Percentiles rank a stretch among this genome's conserved stretches.
Evolutionary conservation across 2,888 invertebrate species (phyloP).

Genomic region (Hypsopygia costalis): DNA sequence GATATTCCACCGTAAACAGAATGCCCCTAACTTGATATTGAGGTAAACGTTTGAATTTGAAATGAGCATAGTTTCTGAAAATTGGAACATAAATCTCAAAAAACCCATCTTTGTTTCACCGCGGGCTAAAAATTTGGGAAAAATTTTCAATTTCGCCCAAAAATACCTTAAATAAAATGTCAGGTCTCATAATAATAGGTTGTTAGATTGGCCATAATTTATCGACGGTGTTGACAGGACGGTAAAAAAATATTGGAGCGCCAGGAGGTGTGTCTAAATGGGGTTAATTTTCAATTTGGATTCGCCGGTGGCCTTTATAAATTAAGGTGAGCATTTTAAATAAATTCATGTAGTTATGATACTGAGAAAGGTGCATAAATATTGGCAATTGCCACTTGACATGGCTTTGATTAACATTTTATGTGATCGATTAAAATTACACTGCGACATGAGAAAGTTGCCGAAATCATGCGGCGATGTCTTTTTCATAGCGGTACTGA

Average conservation of each 20-base stretch:
- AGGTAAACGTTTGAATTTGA: slow-evolving; percentile 46
- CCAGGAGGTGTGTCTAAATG: slow-evolving; percentile 68
- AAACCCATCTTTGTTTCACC: slow-evolving; percentile 60
- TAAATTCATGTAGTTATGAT: slow-evolving; percentile 49
- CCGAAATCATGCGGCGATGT: slow-evolving; percentile 30
- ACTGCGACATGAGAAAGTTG: slow-evolving; percentile 47
- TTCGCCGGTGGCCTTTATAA: slow-evolving; percentile 70
- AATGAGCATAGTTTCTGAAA: slow-evolving; percentile 33
- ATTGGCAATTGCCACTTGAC: slow-evolving; percentile 52
- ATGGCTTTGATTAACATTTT: slow-evolving; percentile 45
- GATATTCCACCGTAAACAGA: slow-evolving; percentile 17
- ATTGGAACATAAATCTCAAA: slow-evolving; percentile 58
- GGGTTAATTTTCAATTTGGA: slow-evolving; percentile 77
- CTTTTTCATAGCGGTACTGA: slow-evolving; percentile 31
- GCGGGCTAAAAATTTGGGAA: slow-evolving; percentile 56
- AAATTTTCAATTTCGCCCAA: slow-evolving; percentile 69
- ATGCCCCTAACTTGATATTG: slow-evolving; percentile 22
- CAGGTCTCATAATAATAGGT: slow-evolving; percentile 72
- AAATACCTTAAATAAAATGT: slow-evolving; percentile 69
- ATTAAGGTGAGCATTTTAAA: slow-evolving; percentile 55
- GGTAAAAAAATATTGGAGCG: slow-evolving; percentile 56
- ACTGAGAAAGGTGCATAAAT: slow-evolving; percentile 54
- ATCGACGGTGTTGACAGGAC: slow-evolving; percentile 72
- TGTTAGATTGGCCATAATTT: slow-evolving; percentile 70
- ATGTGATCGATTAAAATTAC: slow-evolving; percentile 54